Conservation (phyloP, 2,888 invertebrate species). For the Drosophila ochracea region DNA sequence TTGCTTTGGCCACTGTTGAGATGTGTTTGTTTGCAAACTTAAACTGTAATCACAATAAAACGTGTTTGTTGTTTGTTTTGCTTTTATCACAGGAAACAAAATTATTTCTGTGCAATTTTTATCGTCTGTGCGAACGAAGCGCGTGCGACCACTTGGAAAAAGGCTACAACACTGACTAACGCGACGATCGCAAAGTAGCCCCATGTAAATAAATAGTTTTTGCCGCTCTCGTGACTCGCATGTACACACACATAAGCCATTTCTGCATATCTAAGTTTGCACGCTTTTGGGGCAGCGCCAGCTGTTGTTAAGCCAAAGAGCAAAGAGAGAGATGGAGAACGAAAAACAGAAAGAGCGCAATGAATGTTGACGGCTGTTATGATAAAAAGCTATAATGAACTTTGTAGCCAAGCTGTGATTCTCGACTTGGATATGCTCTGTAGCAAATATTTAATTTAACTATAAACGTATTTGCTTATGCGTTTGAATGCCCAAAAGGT, state of each 20-base stretch:
- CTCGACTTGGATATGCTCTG: conserved; percentile 21
- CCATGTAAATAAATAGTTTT: conserved; percentile 72
- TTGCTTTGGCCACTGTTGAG: conserved; percentile 3
- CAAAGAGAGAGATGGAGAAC: conserved; percentile 5
- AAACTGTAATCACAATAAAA: conserved; percentile 48
- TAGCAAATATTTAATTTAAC: not conserved
- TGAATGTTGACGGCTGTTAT: conserved; percentile 16
- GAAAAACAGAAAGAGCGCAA: conserved; percentile 9
- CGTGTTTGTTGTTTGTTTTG: conserved; percentile 39
- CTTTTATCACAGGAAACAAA: conserved; percentile 57
- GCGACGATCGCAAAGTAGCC: conserved; percentile 49
- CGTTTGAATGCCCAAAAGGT: not conserved
- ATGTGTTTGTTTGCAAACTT: not conserved
- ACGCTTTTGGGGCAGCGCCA: conserved; percentile 31
- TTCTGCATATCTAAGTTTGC: conserved; percentile 30
- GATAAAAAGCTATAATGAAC: conserved; percentile 36
- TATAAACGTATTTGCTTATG: not conserved
- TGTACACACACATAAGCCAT: not conserved
- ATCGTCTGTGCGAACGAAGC: conserved; percentile 10
- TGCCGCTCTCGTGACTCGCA: conserved; percentile 30
- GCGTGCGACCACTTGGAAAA: conserved; percentile 36
- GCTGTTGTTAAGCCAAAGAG: conserved; percentile 38
- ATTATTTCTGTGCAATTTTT: conserved; percentile 12
- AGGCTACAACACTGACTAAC: conserved; percentile 55
- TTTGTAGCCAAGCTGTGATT: not conserved